Percentiles rank a stretch among this genome's conserved stretches.
These are phyloP conservation scores for Platanista minor DNA, from an alignment of 2,113 vertebrate species.

Conservation along the genomic window DNA sequence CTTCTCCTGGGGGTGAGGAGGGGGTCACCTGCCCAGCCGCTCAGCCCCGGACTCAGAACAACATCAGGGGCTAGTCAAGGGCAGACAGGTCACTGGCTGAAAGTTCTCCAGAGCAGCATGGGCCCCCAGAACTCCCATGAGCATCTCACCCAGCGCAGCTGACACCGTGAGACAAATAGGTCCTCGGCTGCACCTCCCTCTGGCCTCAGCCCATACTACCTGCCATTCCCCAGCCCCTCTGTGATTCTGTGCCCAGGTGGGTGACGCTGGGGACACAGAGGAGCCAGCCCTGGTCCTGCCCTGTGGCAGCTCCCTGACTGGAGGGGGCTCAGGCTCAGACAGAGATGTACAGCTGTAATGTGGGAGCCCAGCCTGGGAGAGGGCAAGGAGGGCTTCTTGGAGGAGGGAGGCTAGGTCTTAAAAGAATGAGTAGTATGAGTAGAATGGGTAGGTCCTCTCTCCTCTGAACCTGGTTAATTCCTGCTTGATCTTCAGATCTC, in stretches of 20 bases:
- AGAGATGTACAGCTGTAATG: neutral
- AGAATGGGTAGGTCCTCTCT: neutral
- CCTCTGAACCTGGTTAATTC: neutral
- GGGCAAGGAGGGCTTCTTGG: neutral
- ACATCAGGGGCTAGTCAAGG: fast-evolving
- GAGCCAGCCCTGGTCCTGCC: no score
- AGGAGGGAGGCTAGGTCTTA: neutral
- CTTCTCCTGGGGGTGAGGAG: neutral
- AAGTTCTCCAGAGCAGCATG: neutral
- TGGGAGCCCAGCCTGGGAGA: neutral
- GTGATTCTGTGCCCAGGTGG: neutral
- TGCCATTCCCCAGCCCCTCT: fast-evolving
- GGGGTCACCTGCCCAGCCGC: neutral
- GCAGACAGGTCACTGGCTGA: neutral
- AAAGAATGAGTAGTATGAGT: neutral
- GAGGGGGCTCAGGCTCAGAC: neutral
- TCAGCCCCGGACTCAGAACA: neutral
- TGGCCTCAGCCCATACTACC: neutral
- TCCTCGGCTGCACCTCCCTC: fast-evolving
- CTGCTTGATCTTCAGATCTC: neutral
- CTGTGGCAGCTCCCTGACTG: neutral
- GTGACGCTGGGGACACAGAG: neutral
- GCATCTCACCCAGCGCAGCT: fast-evolving
- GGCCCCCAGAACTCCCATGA: fast-evolving
- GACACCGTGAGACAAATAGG: neutral